phyloP scores from a whole-genome alignment of 2,113 vertebrate genomes.

The Polypterus bichir region DNA sequence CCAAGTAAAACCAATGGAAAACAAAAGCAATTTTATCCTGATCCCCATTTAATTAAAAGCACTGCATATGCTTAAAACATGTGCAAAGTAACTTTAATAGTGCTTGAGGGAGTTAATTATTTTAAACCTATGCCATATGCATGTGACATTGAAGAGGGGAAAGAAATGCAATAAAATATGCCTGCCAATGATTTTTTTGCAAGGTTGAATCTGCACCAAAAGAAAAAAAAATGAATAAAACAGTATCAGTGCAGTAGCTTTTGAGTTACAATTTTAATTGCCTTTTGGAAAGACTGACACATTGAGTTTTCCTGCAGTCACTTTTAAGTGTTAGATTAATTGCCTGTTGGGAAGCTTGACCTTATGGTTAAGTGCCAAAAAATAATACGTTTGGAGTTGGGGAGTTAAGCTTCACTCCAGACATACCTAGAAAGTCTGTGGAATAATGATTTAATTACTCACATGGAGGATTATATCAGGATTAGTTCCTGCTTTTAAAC shows the following conservation, averaged over 20 bases:
- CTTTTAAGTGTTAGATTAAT: background rate
- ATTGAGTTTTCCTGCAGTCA: background rate
- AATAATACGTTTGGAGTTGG: background rate
- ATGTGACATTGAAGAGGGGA: background rate
- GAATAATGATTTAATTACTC: no score
- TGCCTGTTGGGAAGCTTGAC: background rate
- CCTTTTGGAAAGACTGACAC: background rate
- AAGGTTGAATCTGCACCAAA: background rate
- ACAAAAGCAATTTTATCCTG: background rate
- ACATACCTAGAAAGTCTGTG: no score
- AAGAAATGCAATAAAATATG: background rate
- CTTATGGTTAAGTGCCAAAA: background rate
- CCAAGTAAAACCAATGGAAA: background rate
- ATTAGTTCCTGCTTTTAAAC: no score
- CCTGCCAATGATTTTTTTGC: background rate
- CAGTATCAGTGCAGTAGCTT: background rate
- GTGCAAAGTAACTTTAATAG: constrained; percentile 3
- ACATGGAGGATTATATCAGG: no score
- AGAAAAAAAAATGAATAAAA: background rate
- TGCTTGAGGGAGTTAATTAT: background rate
- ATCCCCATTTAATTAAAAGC: background rate
- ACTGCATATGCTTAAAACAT: constrained; percentile 1
- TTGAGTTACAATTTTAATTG: background rate
- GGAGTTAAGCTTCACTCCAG: no score
- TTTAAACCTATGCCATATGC: background rate